These are phyloP conservation scores for Sminthurides aquaticus DNA, from an alignment of 2,888 invertebrate genomes.

Conservation along the genomic window DNA sequence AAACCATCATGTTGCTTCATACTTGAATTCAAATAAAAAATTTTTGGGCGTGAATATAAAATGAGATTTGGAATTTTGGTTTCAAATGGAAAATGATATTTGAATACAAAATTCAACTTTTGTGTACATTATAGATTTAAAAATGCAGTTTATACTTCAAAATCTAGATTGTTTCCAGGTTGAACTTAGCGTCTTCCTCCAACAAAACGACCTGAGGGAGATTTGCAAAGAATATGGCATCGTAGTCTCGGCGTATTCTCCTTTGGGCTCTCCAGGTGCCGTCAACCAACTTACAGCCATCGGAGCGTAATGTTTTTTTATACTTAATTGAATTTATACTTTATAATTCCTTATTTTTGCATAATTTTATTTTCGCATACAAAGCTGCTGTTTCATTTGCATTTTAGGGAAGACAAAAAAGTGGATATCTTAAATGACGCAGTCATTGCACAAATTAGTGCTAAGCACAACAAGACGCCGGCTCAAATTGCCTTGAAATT, in stretches of 20 bases:
- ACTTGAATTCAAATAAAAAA: background rate
- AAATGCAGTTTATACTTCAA: no score
- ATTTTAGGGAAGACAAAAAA: no score
- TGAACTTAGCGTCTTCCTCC: slow-evolving; percentile 69
- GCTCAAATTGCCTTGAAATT: slow-evolving; percentile 3
- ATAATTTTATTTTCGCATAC: no score
- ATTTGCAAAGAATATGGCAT: slow-evolving; percentile 60
- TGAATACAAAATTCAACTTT: no score
- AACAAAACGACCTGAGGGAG: slow-evolving; percentile 58
- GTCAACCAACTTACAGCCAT: background rate
- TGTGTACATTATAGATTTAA: no score
- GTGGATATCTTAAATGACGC: no score
- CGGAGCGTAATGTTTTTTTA: background rate
- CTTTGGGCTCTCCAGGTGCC: slow-evolving; percentile 49
- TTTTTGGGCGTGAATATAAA: background rate
- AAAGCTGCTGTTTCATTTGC: no score
- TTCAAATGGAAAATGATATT: background rate
- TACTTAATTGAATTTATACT: background rate
- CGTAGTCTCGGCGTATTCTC: slow-evolving; percentile 67
- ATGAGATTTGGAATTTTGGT: background rate
- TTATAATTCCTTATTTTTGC: no score
- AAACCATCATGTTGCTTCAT: background rate
- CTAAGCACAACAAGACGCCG: background rate
- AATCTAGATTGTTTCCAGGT: no score
- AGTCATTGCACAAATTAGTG: background rate